These are phyloP conservation scores for Aphodius sticticus DNA, from an alignment of 2,888 invertebrate genomes.

Conservation along the genomic window DNA sequence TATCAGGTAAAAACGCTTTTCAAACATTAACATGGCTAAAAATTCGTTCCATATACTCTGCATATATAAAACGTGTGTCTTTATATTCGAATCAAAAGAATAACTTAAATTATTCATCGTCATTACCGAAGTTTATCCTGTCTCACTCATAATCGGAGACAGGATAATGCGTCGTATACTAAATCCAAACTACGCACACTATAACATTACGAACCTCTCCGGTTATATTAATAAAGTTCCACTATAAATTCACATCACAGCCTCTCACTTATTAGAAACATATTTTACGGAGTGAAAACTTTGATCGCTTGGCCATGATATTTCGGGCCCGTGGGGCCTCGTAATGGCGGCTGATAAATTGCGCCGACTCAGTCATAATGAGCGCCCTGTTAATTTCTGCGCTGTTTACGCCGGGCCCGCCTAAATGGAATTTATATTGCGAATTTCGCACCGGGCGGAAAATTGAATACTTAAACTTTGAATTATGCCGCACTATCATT, in stretches of 20 bases:
- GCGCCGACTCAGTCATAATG: conserved; percentile 4
- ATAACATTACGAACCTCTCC: neutral
- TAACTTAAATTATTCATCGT: no score
- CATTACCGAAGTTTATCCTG: no score
- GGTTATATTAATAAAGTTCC: neutral
- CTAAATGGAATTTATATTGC: conserved; percentile 4
- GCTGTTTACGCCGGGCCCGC: neutral
- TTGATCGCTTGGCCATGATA: neutral
- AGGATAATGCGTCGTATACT: neutral
- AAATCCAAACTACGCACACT: neutral
- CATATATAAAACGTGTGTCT: no score
- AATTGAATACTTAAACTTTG: neutral
- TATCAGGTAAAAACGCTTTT: no score
- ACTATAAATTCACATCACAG: neutral
- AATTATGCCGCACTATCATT: neutral
- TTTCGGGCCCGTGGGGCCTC: neutral
- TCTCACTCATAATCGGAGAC: neutral
- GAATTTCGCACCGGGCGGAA: conserved; percentile 4
- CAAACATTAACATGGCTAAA: no score
- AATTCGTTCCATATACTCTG: no score
- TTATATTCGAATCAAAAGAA: no score
- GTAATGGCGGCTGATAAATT: neutral
- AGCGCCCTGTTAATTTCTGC: neutral
- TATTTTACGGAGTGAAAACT: neutral
- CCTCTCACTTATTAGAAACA: neutral